Evolutionary conservation across 2,797 vertebrate species (phyloP), one percentile per base, ranked within the genome.

Genomic region (Buphagus erythrorhynchus): DNA sequence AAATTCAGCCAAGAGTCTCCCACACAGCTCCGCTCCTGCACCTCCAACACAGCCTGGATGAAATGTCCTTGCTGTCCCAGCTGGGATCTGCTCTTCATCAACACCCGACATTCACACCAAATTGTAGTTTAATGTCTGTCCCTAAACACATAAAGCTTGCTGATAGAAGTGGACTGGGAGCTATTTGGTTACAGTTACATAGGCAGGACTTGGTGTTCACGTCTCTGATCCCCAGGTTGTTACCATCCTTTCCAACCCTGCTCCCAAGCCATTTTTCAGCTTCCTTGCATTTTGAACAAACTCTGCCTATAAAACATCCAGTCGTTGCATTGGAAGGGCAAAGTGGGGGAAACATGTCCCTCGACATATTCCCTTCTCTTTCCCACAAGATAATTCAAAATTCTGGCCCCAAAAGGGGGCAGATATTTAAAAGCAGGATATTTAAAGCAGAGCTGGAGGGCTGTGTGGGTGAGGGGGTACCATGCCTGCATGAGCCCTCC

Each of bases 71-170:
- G 48, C 49, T 94, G 82, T 71, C 82, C 84, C 81, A 88, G 68
- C 81, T 91, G 78, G 68, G 65, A 88, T 93, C 92, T 96, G 92
- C 85, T 92, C 88, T 92, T 80, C 73, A 88, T 91, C 92, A 91
- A 16, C 91, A 68, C 43, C 89, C 92, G 91, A 81, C 72, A 59
- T 55, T 92, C 67, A 71, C 51, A 82, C 81, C 68, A 86, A 91
- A 72, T 22, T 68, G 65, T 40, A 65, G 43, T 86, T 91, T 81
- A 83, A 66, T 76, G 74, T 61, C 94, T 71, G 79, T 38, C 82
- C 81, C 91, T 51, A 66, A 95, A 35, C 62, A 83, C 55, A 86
- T 35, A 69, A 92, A 95, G 40, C 46, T 78, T 42, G 21, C 76
- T 91, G 78, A 87, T 91, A 82, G 87, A 91, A 96, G 59, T 0